Conservation (phyloP, 2,113 vertebrate genomes). For the Cebidichthys violaceus region DNA sequence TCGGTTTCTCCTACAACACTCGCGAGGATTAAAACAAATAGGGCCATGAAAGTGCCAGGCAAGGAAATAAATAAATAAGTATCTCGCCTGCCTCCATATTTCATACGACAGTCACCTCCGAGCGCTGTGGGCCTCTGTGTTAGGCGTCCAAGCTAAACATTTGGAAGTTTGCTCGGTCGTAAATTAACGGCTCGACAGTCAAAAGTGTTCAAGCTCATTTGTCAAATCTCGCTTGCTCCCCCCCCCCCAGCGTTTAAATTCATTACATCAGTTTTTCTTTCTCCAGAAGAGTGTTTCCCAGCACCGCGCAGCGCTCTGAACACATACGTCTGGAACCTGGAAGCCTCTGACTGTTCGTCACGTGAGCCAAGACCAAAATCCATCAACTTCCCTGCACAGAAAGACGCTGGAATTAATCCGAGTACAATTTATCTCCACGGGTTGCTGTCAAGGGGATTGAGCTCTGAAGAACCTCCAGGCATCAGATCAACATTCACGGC, state of each 20-base stretch:
- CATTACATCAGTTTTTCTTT: slow-evolving; percentile 77
- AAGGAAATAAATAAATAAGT: slow-evolving; percentile 83
- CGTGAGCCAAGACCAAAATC: slow-evolving; percentile 27
- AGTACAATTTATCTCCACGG: slow-evolving; percentile 63
- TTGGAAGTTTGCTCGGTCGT: slow-evolving; percentile 84
- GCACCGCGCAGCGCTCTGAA: slow-evolving; percentile 36
- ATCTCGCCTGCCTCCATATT: slow-evolving; percentile 80
- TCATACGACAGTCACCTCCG: slow-evolving; percentile 81
- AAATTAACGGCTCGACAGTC: slow-evolving; percentile 86
- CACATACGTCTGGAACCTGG: slow-evolving; percentile 59
- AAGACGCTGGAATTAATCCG: slow-evolving; percentile 61
- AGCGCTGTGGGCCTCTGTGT: slow-evolving; percentile 82
- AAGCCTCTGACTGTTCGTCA: slow-evolving; percentile 60
- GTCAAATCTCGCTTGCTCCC: slow-evolving; percentile 78
- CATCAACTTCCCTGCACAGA: slow-evolving; percentile 52
- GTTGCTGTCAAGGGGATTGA: slow-evolving; percentile 56
- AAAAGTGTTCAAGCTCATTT: slow-evolving; percentile 87
- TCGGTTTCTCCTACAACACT: slow-evolving; percentile 83
- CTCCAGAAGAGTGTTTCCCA: slow-evolving; percentile 64
- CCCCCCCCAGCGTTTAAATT: slow-evolving; percentile 77
- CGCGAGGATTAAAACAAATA: slow-evolving; percentile 85
- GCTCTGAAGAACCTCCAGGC: slow-evolving; percentile 64
- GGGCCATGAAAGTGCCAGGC: slow-evolving; percentile 78
- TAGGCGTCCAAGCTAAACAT: slow-evolving; percentile 85
- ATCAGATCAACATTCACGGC: slow-evolving; percentile 70